phyloP scores from a whole-genome alignment of 1,140 invertebrate genomes.

The Diabrotica virgifera region DNA sequence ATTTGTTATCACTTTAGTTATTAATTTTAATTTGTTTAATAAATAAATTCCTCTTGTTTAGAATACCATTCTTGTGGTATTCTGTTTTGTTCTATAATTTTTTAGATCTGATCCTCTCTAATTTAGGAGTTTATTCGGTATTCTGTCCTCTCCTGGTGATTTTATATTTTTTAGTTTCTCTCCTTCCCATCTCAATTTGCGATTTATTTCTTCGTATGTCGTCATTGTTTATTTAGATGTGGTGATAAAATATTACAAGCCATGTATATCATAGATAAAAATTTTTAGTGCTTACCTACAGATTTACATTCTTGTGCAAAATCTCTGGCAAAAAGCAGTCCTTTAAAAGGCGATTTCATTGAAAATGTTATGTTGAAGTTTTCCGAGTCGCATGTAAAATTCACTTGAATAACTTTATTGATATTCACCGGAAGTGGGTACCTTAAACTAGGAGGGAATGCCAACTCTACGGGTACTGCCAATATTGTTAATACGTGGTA shows the following conservation, averaged over 20 bases:
- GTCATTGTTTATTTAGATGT: too few species aligned
- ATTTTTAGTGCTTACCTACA: conserved; percentile 47
- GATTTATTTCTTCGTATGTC: too few species aligned
- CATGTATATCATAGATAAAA: too few species aligned
- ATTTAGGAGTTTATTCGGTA: too few species aligned
- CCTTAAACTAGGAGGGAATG: conserved; percentile 37
- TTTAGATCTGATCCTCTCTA: too few species aligned
- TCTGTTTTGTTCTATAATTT: too few species aligned
- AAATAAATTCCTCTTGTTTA: not conserved
- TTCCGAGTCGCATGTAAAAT: conserved; percentile 38
- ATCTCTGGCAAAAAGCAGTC: conserved; percentile 66
- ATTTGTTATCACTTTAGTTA: not conserved
- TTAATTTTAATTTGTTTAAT: not conserved
- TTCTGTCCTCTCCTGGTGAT: too few species aligned
- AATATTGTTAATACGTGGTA: conserved; percentile 12
- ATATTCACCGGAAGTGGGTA: conserved; percentile 26
- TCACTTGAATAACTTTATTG: conserved; percentile 39
- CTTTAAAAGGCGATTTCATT: conserved; percentile 63
- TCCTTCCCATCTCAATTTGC: too few species aligned
- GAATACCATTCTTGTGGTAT: too few species aligned
- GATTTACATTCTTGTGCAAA: conserved; percentile 64
- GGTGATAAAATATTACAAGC: too few species aligned
- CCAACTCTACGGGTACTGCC: conserved; percentile 18
- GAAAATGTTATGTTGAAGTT: conserved; percentile 41
- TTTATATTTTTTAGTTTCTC: too few species aligned